Evolutionary conservation across 2,888 invertebrate genomes (phyloP).

Genomic region (Drosophila subquinaria): DNA sequence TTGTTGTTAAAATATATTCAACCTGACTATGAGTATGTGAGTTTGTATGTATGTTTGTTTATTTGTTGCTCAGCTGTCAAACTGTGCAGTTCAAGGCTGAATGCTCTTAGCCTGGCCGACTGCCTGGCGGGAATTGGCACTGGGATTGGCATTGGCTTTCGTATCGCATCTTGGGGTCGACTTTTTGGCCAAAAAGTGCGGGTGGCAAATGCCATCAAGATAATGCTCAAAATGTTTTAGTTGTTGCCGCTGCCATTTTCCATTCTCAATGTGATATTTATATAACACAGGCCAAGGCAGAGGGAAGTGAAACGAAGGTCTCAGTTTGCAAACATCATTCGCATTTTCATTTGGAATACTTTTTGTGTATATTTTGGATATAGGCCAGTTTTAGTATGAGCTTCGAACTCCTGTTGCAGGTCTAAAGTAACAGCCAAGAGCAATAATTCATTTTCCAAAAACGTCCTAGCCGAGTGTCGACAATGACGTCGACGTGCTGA

Average conservation of each 20-base stretch:
- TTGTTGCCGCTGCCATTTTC: conserved; percentile 49
- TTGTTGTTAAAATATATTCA: conserved; percentile 49
- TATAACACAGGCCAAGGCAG: conserved; percentile 52
- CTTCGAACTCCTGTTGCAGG: conserved; percentile 23
- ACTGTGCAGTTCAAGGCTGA: conserved; percentile 77
- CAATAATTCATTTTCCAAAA: conserved; percentile 72
- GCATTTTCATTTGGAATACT: conserved; percentile 21
- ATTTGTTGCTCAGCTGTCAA: conserved; percentile 72
- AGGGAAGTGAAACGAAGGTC: background rate
- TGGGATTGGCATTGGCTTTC: conserved; percentile 36
- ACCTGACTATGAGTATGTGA: conserved; percentile 32
- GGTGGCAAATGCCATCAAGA: conserved; percentile 67
- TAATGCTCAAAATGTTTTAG: conserved; percentile 62
- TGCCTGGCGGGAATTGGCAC: conserved; percentile 56
- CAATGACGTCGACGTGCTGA: conserved; percentile 45
- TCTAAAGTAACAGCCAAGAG: conserved; percentile 51
- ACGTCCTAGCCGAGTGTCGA: conserved; percentile 39
- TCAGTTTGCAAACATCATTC: conserved; percentile 54
- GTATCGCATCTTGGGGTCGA: conserved; percentile 37
- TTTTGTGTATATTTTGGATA: conserved; percentile 33
- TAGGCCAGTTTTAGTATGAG: conserved; percentile 17
- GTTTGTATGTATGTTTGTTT: conserved; percentile 22
- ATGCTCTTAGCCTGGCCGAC: conserved; percentile 28
- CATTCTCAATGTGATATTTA: conserved; percentile 50
- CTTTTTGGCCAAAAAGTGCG: conserved; percentile 50